Evolutionary conservation across 2,113 vertebrate species (phyloP), one percentile per base, ranked within the genome.

Genomic region (Plestiodon gilberti): DNA sequence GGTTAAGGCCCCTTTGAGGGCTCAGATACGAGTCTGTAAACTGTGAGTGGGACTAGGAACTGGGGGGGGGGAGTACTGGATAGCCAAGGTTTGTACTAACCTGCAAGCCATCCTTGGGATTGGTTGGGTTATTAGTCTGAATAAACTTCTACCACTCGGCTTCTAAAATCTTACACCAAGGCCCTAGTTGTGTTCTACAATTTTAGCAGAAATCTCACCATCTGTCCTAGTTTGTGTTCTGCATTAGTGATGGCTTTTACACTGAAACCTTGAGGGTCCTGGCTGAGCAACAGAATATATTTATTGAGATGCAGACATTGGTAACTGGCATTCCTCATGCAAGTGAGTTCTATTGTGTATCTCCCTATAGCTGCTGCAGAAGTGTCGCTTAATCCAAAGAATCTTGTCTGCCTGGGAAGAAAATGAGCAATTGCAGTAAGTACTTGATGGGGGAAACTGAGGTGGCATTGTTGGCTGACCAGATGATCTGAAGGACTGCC

Each of bases 391-490:
- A 82, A 92, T 96, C 43, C 93, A 96, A 71, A 94, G 95, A 78
- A 94, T 96, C 59, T 90, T 96, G 75, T 86, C 92, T 0, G 95
- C 96, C 79, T 96, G 96, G 96, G 95, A 95, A 78, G 95, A 96
- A 87, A 96, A 96, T 1, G 96, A 96, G 14, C 92, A 86, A 0
- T 89, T 91, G 18, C 96, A 96, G 96, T 96, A 90, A 94, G 96
- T 87, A 13, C 9, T 52, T 18, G 2, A 55, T 2, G 23, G 15
- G 14, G 69, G n/a, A 55, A 28, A 0, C 3, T 65, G 77, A 11
- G 22, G 25, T 40, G 14, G 52, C 15, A 28, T 30, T 17, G 17
- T 48, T 48, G 43, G 43, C 43, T 48, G 43, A 48, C 43, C 43
- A 48, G 43, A 48, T 4, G 43, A 4, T 48, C n/a, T n/a, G n/a